These are phyloP conservation scores for Pandemis cinnamomeana DNA, from an alignment of 2,888 invertebrate species.

Conservation along the genomic window DNA sequence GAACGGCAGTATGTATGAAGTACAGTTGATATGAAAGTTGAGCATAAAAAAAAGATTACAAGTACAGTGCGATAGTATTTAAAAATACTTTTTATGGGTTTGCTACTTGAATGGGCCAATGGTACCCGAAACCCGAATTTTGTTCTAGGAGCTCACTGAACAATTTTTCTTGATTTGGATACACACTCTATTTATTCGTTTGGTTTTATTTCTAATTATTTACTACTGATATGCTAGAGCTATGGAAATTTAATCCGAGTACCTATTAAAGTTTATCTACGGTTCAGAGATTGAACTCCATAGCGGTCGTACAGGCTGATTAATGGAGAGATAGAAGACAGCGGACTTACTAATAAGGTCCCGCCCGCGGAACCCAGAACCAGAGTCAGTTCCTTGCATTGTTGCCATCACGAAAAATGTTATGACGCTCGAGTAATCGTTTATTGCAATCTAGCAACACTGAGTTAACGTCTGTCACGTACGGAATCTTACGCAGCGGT, in stretches of 20 bases:
- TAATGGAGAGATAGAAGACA: not conserved
- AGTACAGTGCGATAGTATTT: too few species aligned
- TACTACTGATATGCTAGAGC: not conserved
- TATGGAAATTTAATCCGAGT: not conserved
- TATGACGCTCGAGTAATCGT: not conserved
- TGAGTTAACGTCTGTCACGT: slow-evolving; percentile 61
- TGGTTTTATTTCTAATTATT: not conserved
- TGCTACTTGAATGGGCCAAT: too few species aligned
- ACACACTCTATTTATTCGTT: too few species aligned
- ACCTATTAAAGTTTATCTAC: not conserved
- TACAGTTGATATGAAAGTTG: too few species aligned
- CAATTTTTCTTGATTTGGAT: too few species aligned
- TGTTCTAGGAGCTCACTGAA: too few species aligned
- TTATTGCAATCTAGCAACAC: slow-evolving; percentile 15
- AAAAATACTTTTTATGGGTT: too few species aligned
- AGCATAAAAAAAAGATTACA: too few species aligned
- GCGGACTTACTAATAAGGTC: not conserved
- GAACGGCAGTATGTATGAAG: too few species aligned
- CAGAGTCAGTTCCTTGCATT: not conserved
- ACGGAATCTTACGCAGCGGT: slow-evolving; percentile 58
- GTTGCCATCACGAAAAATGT: not conserved
- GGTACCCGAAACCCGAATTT: too few species aligned
- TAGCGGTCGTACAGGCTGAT: not conserved
- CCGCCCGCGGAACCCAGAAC: not conserved
- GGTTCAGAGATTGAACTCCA: not conserved